Evolutionary conservation across 1,140 invertebrate species (phyloP).

Genomic region (Liolophura sinensis): DNA sequence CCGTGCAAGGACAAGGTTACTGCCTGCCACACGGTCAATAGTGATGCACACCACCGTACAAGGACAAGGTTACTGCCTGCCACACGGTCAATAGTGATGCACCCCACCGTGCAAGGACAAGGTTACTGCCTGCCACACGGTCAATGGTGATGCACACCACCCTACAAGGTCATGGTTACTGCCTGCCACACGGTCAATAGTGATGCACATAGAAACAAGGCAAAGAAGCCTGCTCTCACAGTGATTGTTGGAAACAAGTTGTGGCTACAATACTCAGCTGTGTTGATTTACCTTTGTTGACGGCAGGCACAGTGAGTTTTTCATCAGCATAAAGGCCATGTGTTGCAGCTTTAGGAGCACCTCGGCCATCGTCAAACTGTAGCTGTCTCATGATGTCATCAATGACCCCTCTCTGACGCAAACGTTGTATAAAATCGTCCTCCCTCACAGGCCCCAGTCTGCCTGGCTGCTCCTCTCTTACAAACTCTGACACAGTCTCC

Average conservation of each 20-base stretch:
- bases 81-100: too few species aligned
- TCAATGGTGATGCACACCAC: too few species aligned
- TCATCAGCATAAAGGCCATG: constrained; percentile 43
- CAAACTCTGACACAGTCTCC: constrained; percentile 41
- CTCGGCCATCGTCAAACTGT: constrained; percentile 31
- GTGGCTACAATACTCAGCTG: neutral
- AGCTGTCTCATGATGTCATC: constrained; percentile 49
- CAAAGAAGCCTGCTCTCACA: neutral
- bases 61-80: too few species aligned
- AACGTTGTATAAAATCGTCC: constrained; percentile 39
- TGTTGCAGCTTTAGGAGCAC: constrained; percentile 31
- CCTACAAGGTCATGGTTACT: too few species aligned
- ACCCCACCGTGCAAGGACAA: too few species aligned
- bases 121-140: too few species aligned
- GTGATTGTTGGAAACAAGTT: neutral
- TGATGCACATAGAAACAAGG: too few species aligned
- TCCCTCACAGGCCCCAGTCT: constrained; percentile 33
- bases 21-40: too few species aligned
- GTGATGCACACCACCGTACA: too few species aligned
- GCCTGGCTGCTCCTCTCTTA: constrained; percentile 30
- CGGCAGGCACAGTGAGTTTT: constrained; percentile 23
- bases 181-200: too few species aligned
- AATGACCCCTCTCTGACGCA: constrained; percentile 46
- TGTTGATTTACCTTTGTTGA: constrained; percentile 35
- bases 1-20: too few species aligned